Conservation (phyloP, 2,888 invertebrate genomes). For the Tuberolachnus salignus region DNA sequence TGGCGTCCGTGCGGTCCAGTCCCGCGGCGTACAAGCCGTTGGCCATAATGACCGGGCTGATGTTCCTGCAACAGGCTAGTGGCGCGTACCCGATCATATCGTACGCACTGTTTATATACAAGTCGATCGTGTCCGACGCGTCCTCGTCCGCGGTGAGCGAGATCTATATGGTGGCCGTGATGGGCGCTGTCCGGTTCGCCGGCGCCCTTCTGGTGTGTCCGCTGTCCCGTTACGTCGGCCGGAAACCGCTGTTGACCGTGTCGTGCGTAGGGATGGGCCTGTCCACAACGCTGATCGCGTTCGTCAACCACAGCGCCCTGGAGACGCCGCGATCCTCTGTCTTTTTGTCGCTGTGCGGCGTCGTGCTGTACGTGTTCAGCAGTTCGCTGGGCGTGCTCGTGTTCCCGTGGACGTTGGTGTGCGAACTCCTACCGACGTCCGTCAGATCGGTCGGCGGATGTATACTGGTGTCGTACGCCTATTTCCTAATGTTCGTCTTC, state of each 20-base stretch:
- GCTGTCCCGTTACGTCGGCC: conserved; percentile 65
- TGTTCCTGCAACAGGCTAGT: conserved; percentile 67
- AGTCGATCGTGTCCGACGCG: conserved; percentile 63
- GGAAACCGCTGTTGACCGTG: conserved; percentile 64
- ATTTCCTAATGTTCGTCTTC: conserved; percentile 66
- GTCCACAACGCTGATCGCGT: conserved; percentile 42
- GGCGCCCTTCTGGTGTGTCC: conserved; percentile 65
- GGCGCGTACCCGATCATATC: conserved; percentile 68
- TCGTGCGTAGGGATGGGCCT: conserved; percentile 67
- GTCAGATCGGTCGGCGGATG: conserved; percentile 67
- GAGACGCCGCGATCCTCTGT: neutral
- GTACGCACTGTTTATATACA: conserved; percentile 67
- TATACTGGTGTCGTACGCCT: conserved; percentile 65
- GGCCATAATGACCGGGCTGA: conserved; percentile 64
- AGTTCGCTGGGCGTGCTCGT: conserved; percentile 65
- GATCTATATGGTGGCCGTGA: conserved; percentile 35
- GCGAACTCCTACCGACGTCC: conserved; percentile 66
- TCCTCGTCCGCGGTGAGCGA: neutral
- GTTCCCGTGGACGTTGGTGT: conserved; percentile 69
- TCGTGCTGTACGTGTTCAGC: conserved; percentile 42
- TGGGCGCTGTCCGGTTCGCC: conserved; percentile 65
- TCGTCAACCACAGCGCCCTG: neutral
- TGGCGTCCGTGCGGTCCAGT: neutral
- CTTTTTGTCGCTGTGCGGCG: conserved; percentile 11
- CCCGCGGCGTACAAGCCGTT: conserved; percentile 62